Evolutionary conservation across 1,140 invertebrate species (phyloP).

Genomic region (Pogonomyrmex californicus): DNA sequence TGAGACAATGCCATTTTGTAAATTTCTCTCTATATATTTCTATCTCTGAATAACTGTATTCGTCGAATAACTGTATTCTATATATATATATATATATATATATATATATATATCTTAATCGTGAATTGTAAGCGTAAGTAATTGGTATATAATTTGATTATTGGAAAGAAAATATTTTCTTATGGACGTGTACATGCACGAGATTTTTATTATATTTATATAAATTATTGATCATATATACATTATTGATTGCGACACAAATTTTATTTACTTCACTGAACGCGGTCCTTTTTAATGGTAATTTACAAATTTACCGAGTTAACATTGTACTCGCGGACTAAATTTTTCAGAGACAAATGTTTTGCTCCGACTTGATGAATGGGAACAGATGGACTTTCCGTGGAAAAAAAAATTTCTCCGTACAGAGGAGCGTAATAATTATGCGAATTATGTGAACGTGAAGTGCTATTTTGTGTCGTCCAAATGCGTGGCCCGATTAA

Average conservation of each 20-base stretch:
- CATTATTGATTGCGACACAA: background rate
- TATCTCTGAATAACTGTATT: too few relatives aligned
- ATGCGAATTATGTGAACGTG: slow-evolving; percentile 31
- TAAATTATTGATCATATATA: too few relatives aligned
- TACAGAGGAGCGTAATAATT: slow-evolving; percentile 39
- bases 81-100: background rate
- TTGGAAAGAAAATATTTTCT: slow-evolving; percentile 13
- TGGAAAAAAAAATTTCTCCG: slow-evolving; percentile 28
- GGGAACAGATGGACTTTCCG: background rate
- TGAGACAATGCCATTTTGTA: background rate
- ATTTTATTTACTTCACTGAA: background rate
- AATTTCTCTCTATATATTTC: background rate
- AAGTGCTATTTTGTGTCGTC: slow-evolving; percentile 40
- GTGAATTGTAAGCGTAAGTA: background rate
- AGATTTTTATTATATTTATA: background rate
- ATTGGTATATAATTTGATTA: background rate
- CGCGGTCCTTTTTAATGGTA: background rate
- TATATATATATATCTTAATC: slow-evolving; percentile 17
- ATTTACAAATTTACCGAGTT: slow-evolving; percentile 23
- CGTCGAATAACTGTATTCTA: background rate
- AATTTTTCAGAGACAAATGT: background rate
- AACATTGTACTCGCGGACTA: background rate
- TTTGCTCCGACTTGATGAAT: background rate
- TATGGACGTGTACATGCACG: background rate
- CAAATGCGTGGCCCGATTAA: slow-evolving; percentile 56